Conservation (phyloP, 2,888 invertebrate genomes). For the Pyrochroa serraticornis region DNA sequence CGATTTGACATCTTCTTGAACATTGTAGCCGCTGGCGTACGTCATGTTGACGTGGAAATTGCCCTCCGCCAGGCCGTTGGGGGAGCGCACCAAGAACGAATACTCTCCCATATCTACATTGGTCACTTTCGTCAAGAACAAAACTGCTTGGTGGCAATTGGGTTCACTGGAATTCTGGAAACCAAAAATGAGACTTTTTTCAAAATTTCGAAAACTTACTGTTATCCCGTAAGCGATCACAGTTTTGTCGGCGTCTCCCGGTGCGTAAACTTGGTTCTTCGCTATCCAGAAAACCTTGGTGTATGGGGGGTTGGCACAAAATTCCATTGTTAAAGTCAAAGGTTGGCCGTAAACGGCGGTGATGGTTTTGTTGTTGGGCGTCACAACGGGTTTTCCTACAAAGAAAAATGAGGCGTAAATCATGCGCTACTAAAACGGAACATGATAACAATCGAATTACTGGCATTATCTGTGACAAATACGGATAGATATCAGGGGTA, state of each 20-base stretch:
- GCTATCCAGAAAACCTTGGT: slow-evolving; percentile 69
- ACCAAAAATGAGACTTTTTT: slow-evolving; percentile 3
- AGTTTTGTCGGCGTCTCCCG: slow-evolving; percentile 60
- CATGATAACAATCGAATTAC: slow-evolving; percentile 24
- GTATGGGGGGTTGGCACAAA: slow-evolving; percentile 77
- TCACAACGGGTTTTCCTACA: slow-evolving; percentile 71
- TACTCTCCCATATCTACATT: slow-evolving; percentile 68
- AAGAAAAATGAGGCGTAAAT: slow-evolving; percentile 31
- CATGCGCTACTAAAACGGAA: slow-evolving; percentile 11
- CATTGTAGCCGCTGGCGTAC: slow-evolving; percentile 56
- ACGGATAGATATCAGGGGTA: slow-evolving; percentile 23
- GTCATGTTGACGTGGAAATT: slow-evolving; percentile 69
- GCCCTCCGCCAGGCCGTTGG: slow-evolving; percentile 68
- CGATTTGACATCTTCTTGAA: slow-evolving; percentile 41
- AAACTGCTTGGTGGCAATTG: slow-evolving; percentile 65
- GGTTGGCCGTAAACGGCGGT: slow-evolving; percentile 73
- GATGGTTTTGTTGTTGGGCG: slow-evolving; percentile 69
- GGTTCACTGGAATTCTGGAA: slow-evolving; percentile 64
- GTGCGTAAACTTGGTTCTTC: slow-evolving; percentile 61
- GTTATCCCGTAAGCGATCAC: slow-evolving; percentile 62
- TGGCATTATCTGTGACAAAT: slow-evolving; percentile 24
- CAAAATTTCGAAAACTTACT: slow-evolving; percentile 51
- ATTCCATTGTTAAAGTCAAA: slow-evolving; percentile 72
- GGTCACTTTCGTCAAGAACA: slow-evolving; percentile 65
- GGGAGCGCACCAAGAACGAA: slow-evolving; percentile 67